Evolutionary conservation across 2,888 invertebrate species (phyloP).

Genomic region (Hoplodrina ambigua): DNA sequence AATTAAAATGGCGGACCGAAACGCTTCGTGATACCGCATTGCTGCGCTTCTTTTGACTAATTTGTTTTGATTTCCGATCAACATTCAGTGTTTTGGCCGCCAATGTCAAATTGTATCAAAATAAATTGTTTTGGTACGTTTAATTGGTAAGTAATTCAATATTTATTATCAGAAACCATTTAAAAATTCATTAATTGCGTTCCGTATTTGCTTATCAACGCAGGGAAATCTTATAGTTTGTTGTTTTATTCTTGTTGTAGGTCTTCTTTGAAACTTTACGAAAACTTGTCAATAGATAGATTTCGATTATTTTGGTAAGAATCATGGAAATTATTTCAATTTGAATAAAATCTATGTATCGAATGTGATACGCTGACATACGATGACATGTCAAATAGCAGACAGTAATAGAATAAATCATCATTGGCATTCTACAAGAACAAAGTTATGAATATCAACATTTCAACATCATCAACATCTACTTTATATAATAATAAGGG

Average conservation of each 20-base stretch:
- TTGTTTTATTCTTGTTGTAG: constrained; percentile 1
- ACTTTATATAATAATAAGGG: background rate
- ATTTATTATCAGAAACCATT: background rate
- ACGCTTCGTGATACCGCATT: constrained; percentile 73
- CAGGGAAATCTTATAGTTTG: constrained; percentile 5
- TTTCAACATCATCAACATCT: background rate
- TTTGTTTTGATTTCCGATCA: constrained; percentile 73
- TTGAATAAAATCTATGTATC: background rate
- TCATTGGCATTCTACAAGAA: background rate
- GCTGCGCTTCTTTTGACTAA: constrained; percentile 74
- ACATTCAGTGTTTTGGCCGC: constrained; percentile 69
- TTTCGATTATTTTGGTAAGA: background rate
- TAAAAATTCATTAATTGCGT: background rate
- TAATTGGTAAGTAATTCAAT: constrained; percentile 43
- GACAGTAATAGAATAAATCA: background rate
- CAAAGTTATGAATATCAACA: background rate
- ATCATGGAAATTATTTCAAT: background rate
- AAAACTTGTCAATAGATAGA: background rate
- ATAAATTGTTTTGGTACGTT: constrained; percentile 52
- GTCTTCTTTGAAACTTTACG: background rate
- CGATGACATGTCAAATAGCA: constrained; percentile 15
- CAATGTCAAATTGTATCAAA: constrained; percentile 75
- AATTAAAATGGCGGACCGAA: constrained; percentile 74
- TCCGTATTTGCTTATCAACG: constrained; percentile 1
- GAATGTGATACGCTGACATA: background rate